A percentile compares a stretch with the other conserved stretches of the same genome.
Conservation (phyloP, 2,888 invertebrate species). For the Pteria penguin region DNA sequence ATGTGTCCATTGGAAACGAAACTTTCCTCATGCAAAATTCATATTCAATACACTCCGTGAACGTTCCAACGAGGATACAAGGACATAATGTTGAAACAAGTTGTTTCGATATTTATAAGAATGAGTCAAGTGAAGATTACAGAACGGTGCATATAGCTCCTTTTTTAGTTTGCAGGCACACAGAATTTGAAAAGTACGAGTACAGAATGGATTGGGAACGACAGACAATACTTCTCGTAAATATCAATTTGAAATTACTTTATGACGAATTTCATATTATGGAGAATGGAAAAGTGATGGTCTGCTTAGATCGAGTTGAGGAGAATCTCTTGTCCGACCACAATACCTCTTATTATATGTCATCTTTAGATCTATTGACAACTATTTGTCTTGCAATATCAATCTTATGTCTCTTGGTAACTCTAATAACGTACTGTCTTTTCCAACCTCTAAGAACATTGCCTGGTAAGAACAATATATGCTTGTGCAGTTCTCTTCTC, state of each 20-base stretch:
- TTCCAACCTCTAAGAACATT: constrained; percentile 31
- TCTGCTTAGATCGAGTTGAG: constrained; percentile 3
- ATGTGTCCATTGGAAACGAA: too few relatives aligned
- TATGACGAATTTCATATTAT: constrained; percentile 5
- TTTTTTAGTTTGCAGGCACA: constrained; percentile 23
- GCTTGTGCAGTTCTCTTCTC: constrained; percentile 28
- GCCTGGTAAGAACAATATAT: constrained; percentile 39
- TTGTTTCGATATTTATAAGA: too few relatives aligned
- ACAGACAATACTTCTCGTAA: not conserved
- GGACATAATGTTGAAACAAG: not conserved
- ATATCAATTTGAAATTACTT: not conserved
- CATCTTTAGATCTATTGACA: too few relatives aligned
- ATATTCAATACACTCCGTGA: too few relatives aligned
- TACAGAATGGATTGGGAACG: not conserved
- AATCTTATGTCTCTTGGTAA: constrained; percentile 31
- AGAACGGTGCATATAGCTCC: constrained; percentile 11
- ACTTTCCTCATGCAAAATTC: too few relatives aligned
- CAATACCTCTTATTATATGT: too few relatives aligned
- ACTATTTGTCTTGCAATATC: constrained; percentile 24
- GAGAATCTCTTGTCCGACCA: too few relatives aligned
- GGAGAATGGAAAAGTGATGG: not conserved
- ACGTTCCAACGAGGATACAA: not conserved
- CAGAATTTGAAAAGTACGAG: constrained; percentile 1
- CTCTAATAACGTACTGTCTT: constrained; percentile 32
- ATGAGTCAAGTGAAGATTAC: too few relatives aligned